phyloP scores from a whole-genome alignment of 1,140 invertebrate genomes.

The Ostrea denselamellosa region DNA sequence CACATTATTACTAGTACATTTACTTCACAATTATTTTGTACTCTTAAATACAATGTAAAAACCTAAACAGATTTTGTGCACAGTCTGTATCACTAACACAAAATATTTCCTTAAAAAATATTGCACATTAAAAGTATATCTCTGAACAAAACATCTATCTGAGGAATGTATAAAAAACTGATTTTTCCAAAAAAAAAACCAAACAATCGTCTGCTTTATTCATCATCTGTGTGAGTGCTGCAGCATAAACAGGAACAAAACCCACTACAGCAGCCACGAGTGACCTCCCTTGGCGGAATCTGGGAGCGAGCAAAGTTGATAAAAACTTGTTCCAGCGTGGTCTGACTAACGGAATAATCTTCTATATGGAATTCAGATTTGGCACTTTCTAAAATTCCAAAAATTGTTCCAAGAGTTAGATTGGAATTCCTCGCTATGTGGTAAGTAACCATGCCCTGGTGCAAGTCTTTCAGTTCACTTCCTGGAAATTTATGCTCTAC shows the following conservation, averaged over 20 bases:
- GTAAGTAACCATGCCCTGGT: conserved; percentile 84
- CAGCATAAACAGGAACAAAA: neutral
- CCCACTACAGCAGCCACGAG: neutral
- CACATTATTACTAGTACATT: too few species aligned
- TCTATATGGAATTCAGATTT: conserved; percentile 82
- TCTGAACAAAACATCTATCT: neutral
- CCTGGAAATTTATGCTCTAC: conserved; percentile 71
- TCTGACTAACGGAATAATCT: conserved; percentile 88
- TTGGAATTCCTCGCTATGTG: conserved; percentile 72
- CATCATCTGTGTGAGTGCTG: conserved; percentile 6
- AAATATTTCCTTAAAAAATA: neutral
- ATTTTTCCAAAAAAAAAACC: neutral
- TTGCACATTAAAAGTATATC: neutral
- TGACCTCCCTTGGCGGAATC: conserved; percentile 51
- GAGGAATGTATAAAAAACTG: neutral
- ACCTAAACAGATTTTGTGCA: too few species aligned
- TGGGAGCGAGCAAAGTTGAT: conserved; percentile 81
- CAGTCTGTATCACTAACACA: neutral
- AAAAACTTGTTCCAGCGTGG: conserved; percentile 88
- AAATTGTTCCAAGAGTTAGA: conserved; percentile 83
- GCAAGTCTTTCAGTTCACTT: conserved; percentile 83
- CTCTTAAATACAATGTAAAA: too few species aligned
- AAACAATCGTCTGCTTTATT: neutral
- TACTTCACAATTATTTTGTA: too few species aligned
- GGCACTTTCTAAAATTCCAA: conserved; percentile 82